Evolutionary conservation across 1,140 invertebrate genomes (phyloP).

Genomic region (Stegodyphus mimosarum): DNA sequence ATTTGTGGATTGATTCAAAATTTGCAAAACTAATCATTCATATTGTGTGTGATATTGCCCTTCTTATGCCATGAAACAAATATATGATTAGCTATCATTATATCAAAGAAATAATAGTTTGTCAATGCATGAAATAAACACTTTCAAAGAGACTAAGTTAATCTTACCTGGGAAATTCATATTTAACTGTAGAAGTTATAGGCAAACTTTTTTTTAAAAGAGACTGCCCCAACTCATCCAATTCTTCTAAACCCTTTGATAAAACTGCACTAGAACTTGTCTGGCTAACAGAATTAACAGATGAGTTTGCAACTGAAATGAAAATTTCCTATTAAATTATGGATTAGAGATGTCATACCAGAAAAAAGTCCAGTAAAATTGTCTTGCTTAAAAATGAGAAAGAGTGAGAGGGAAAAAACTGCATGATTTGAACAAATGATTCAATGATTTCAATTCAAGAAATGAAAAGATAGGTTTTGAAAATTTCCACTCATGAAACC

Average conservation of each 20-base stretch:
- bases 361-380: too few species aligned
- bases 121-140: neutral
- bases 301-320: neutral
- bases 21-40: too few species aligned
- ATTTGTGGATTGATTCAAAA: too few species aligned
- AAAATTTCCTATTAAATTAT: too few species aligned
- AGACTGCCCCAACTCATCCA: constrained; percentile 79
- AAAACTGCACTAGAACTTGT: constrained; percentile 61
- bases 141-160: neutral
- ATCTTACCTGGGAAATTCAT: constrained; percentile 65
- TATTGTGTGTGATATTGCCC: too few species aligned
- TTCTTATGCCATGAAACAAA: too few species aligned
- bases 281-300: neutral
- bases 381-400: too few species aligned
- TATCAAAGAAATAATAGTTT: too few species aligned
- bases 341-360: too few species aligned
- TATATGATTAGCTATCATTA: too few species aligned
- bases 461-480: neutral
- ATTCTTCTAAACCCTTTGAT: constrained; percentile 76
- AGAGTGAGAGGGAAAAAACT: too few species aligned
- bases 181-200: constrained; percentile 65
- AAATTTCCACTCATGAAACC: too few species aligned
- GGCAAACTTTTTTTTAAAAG: constrained; percentile 79
- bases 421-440: neutral
- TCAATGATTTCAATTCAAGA: neutral